Base-by-base conservation (phyloP, 2,888 invertebrate species). In the Limenitis camilla region DNA sequence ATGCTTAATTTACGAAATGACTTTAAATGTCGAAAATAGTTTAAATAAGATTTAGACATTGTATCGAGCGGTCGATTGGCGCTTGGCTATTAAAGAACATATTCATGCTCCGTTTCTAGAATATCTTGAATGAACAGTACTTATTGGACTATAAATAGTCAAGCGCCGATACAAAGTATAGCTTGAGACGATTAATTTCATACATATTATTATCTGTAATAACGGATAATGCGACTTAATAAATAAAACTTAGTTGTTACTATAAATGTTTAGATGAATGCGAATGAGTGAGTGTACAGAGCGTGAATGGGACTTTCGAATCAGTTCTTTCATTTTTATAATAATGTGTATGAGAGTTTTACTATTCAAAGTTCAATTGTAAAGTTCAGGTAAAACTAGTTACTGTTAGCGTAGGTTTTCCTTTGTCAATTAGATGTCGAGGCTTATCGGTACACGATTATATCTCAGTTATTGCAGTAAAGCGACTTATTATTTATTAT, bases 211-310 rank as follows among this genome's bases (percentile, higher is more conserved):
- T 83, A 19, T 19, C 19, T 19, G 19, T 19, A 79, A 76, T 78
- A 80, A 78, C 66, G 73, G 81, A 72, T 82, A 78, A 79, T 76
- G 66, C 66, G 71, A 76, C 69, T 72, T 83, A 81, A 79, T 76
- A 68, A 75, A 74, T 78, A 76, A 78, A 76, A 77, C 71, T 78
- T 87, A 87, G 87, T 80, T 83, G 85, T 86, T 87, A 87, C 72
- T 75, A 83, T 87, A 86, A 86, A 86, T 87, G 86, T 87, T 85
- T 87, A 87, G 87, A 78, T 77, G 85, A 80, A 73, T 78, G 84
- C 80, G 69, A 69, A 72, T 74, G 85, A 78, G 81, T 83, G 87
- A 71, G 58, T 85, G 85, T 82, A 79, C 76, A 79, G 74, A 56
- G 86, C 62, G 75, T 85, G 87, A 82, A 81, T 87, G 87, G 75